Conservation (phyloP, 2,113 vertebrate species). For the Dipodomys ordii region DNA sequence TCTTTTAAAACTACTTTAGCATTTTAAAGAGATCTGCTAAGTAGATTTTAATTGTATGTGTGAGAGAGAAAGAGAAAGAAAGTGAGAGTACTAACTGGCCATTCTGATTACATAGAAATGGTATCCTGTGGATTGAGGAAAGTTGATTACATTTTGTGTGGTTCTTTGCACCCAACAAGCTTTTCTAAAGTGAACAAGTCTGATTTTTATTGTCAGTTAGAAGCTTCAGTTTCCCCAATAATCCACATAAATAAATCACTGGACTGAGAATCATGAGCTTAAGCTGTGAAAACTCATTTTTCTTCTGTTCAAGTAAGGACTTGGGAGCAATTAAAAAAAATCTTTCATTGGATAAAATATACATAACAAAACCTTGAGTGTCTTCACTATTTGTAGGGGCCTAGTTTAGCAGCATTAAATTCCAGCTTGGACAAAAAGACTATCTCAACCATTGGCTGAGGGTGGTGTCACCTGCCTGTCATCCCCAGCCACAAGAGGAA, state of each 20-base stretch:
- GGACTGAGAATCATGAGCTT: neutral
- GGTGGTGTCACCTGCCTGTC: neutral
- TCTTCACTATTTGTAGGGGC: neutral
- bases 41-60: constrained; percentile 65
- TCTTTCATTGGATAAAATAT: neutral
- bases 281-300: constrained; percentile 21
- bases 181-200: neutral
- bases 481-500: neutral
- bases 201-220: constrained; percentile 34
- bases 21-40: constrained; percentile 47
- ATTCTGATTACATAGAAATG: constrained; percentile 39
- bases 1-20: constrained; percentile 54
- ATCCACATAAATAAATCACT: neutral
- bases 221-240: neutral
- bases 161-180: neutral
- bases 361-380: neutral
- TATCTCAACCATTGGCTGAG: too few relatives aligned
- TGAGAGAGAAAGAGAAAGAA: neutral
- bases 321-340: neutral
- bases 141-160: neutral
- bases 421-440: too few relatives aligned
- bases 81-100: neutral
- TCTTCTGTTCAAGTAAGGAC: neutral
- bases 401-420: neutral
- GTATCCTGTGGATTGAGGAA: neutral